Base-by-base conservation (phyloP, 2,113 vertebrate genomes). In the Morone chrysops region DNA sequence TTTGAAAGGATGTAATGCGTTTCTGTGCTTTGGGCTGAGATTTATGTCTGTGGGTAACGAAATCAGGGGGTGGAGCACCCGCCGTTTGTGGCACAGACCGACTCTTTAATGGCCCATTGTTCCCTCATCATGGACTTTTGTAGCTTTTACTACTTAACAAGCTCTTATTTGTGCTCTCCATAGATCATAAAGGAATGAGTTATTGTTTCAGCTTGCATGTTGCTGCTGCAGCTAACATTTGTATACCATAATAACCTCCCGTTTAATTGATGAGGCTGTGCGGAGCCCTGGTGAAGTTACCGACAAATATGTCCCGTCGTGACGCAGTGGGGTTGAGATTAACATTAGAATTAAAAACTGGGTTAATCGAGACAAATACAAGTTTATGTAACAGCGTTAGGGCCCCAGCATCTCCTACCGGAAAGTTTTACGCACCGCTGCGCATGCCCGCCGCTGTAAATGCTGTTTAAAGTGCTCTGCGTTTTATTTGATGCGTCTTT, bases 41-140 rank as follows among this genome's bases (percentile, higher is more conserved):
- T 95, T 91, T 92, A 90, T 94, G 92, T 78, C 76, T 81, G 70
- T 81, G 87, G 90, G 88, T 25, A 87, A 83, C 69, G 89, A 89
- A 84, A 92, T 85, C 82, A 87, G 91, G 90, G 95, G 92, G 93
- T 87, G 92, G 94, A 91, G 90, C 87, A 75, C 61, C 74, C 86
- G 73, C 69, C 78, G 89, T 82, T 91, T 83, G 89, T 87, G 86
- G 82, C 90, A 80, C 87, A 90, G 84, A 81, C 65, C 77, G 82
- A 88, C 82, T 87, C 63, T 94, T 95, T 95, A 95, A 94, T 94
- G 90, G 89, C 88, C 95, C 93, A 95, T 96, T 96, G 95, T 96
- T 96, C 93, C 87, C 81, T 89, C 79, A 80, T 85, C 81, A 70
- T 68, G 69, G 78, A 91, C 87, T 91, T 92, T 78, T 90, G 91